Base-by-base conservation (phyloP, 2,797 vertebrate species). In the Myotis findleyi region DNA sequence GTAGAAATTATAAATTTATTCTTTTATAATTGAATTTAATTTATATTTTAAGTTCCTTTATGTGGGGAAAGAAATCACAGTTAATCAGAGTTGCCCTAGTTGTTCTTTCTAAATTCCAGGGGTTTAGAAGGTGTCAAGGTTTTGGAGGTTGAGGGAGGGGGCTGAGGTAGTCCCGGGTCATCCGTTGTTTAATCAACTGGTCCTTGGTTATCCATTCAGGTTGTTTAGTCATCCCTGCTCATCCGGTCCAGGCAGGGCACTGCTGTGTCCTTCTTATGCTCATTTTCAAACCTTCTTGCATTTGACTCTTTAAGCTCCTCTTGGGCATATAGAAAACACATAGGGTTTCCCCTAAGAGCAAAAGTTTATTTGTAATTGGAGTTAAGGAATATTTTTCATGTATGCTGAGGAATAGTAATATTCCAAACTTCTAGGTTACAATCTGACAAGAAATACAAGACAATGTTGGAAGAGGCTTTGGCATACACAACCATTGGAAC, bases 361-460 rank as follows among this genome's bases (percentile, higher is more conserved):
- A 27, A 0, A 97, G 97, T 98, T 98, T 98, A 98, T 97, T 97
- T 96, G 94, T 94, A 97, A 97, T 95, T 83, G 94, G 98, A 97
- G 97, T 98, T 85, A 95, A 98, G 97, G 93, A 98, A 96, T 98
- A 97, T 91, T 95, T 69, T 97, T 96, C 98, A 96, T 97, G 86
- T 97, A 97, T 96, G 96, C 97, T 96, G 77, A 97, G 13, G 96
- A 98, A 89, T 95, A 98, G 47, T 96, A 97, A 94, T 89, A 97
- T 30, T 92, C 89, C 94, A 95, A 90, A 87, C 94, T 86, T 96
- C 91, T 27, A 95, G 89, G 81, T 96, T 94, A 93, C 75, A 88
- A 95, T 96, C 83, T 57, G 85, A 95, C 93, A 93, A 49, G 7
- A 87, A 95, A 95, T 57, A 95, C 72, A 97, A 96, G 79, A 81